phyloP scores from a whole-genome alignment of 1,140 invertebrate species.

The Heliconius hewitsoni region DNA sequence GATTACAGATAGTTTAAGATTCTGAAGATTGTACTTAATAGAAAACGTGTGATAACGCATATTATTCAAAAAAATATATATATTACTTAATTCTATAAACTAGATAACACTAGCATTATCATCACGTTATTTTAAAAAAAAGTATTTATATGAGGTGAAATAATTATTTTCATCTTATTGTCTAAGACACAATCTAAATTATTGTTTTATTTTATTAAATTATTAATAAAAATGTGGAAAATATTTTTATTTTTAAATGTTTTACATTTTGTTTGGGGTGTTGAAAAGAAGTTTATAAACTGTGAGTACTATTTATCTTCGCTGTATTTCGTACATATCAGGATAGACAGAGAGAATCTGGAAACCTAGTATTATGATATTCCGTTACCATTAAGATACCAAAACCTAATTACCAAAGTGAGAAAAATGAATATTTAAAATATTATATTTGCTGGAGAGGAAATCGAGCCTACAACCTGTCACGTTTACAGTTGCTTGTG shows the following conservation, averaged over 20 bases:
- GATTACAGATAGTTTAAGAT: not conserved
- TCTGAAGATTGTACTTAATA: not conserved
- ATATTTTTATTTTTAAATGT: constrained; percentile 27
- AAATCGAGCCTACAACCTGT: no score
- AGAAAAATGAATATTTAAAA: no score
- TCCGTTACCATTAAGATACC: no score
- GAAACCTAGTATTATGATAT: no score
- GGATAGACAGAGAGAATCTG: no score
- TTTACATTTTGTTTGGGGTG: constrained; percentile 34
- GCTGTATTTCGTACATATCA: no score
- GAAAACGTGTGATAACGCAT: constrained; percentile 33
- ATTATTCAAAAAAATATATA: not conserved
- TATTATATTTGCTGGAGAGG: no score
- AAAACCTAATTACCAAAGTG: no score
- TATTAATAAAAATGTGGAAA: constrained; percentile 30
- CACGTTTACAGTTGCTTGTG: no score
- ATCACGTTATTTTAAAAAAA: constrained; percentile 28
- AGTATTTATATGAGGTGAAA: constrained; percentile 32
- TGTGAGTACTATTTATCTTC: constrained; percentile 53
- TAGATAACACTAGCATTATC: constrained; percentile 18
- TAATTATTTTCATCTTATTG: constrained; percentile 22
- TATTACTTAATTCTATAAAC: not conserved
- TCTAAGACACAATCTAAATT: not conserved
- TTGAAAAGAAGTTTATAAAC: constrained; percentile 55
- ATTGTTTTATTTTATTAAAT: not conserved